Base-by-base conservation (phyloP, 2,797 vertebrate genomes). In the Falco concolor region DNA sequence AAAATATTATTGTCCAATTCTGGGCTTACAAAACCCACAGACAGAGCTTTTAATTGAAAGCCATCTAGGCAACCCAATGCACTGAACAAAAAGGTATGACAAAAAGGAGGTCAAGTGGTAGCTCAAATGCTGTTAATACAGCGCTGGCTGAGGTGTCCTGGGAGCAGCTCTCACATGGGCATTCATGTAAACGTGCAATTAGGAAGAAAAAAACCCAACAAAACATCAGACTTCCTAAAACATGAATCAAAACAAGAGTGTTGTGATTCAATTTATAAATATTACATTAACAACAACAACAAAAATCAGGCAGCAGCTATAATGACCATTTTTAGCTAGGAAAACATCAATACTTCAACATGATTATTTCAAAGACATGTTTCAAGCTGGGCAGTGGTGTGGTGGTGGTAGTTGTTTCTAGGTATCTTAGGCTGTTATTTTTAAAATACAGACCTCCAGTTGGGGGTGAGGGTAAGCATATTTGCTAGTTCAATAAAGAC, bases 31-130 rank as follows among this genome's bases (percentile, higher is more conserved):
- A 86, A 94, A 25, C 36, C 24, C 38, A 90, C 9, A 61, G 65
- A 79, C 20, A 49, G 5, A 67, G 85, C 38, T 90, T 90, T 84
- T 59, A 84, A 63, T 0, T 79, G 59, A 70, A 84, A 96, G 52
- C 14, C 77, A 92, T 40, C 44, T 27, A 69, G 50, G 24, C 52
- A 91, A 47, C 27, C 6, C 56, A 85, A 34, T 28, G 49, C 12
- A 28, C 32, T 60, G 40, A 96, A 79, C 23, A 86, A 60, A 82
- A 90, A 75, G 36, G 40, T 49, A 84, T 2, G 7, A 74, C 59
- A 76, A 86, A 91, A 97, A 93, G 32, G 56, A 91, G 77, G 49
- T 81, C 84, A 87, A 69, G 84, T 64, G 56, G 59, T 32, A 90
- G 54, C 68, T 79, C 45, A 85, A 76, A 86, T 0, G 6, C 57